These are phyloP conservation scores for Pyxicephalus adspersus DNA, from an alignment of 2,113 vertebrate species.

Conservation along the genomic window DNA sequence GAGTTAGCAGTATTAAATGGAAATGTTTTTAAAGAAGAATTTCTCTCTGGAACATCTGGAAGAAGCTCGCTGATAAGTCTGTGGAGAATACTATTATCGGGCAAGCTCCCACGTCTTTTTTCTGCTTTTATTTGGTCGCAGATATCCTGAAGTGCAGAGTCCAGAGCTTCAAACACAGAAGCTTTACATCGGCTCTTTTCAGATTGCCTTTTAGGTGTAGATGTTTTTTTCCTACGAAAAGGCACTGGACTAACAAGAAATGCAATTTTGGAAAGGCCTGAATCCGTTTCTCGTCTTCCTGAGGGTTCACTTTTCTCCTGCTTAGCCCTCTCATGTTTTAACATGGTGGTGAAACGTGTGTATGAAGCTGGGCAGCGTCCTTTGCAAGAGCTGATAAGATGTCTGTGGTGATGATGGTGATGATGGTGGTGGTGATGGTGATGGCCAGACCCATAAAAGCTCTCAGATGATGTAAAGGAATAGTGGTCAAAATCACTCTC, in stretches of 20 bases:
- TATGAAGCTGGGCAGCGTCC: conserved; percentile 94
- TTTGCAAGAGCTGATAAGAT: conserved; percentile 93
- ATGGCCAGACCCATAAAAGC: conserved; percentile 83
- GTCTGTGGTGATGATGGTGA: conserved; percentile 81
- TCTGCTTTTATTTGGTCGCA: conserved; percentile 96
- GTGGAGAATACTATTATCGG: conserved; percentile 90
- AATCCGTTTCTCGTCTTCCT: conserved; percentile 79
- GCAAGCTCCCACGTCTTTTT: conserved; percentile 82
- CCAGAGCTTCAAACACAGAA: conserved; percentile 91
- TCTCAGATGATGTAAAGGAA: conserved; percentile 92
- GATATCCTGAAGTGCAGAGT: conserved; percentile 92
- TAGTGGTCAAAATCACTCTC: conserved; percentile 97
- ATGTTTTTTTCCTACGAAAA: conserved; percentile 93
- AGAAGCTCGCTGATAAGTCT: conserved; percentile 94
- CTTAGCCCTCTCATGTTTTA: conserved; percentile 89
- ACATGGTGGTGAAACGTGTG: conserved; percentile 95
- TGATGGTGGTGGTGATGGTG: conserved; percentile 85
- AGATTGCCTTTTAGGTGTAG: conserved; percentile 78
- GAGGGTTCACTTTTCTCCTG: conserved; percentile 77
- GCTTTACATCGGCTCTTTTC: conserved; percentile 84
- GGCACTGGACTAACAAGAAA: conserved; percentile 98
- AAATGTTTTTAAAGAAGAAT: conserved; percentile 86
- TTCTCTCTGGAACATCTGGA: conserved; percentile 92
- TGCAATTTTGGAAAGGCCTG: conserved; percentile 93
- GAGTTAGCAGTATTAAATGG: conserved; percentile 75